phyloP scores from a whole-genome alignment of 2,797 vertebrate species.

The Anolis apletophallus region DNA sequence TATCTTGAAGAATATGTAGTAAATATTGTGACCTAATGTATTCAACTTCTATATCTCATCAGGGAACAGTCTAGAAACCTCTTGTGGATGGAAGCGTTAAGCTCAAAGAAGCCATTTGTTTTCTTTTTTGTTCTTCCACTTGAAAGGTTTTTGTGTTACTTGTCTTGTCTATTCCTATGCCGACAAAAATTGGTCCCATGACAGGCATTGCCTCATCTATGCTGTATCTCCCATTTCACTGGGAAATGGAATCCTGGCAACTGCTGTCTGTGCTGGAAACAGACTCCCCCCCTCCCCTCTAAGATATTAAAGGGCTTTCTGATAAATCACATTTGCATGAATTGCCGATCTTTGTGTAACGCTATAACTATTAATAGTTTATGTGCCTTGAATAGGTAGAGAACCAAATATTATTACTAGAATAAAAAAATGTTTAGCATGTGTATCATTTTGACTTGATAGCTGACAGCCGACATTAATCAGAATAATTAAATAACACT shows the following conservation, averaged over 20 bases:
- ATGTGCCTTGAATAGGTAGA: slow-evolving; percentile 32
- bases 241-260: not conserved
- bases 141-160: not conserved
- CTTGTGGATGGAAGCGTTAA: not conserved
- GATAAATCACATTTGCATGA: slow-evolving; percentile 38
- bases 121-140: not conserved
- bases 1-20: not conserved
- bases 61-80: not conserved
- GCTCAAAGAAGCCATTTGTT: not conserved
- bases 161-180: not conserved
- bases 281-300: slow-evolving; percentile 15
- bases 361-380: slow-evolving; percentile 36
- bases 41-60: not conserved
- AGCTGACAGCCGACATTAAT: slow-evolving; percentile 32
- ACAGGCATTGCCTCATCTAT: not conserved
- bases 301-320: slow-evolving; percentile 26
- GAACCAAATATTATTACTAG: slow-evolving; percentile 31
- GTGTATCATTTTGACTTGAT: slow-evolving; percentile 37
- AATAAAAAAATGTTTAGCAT: slow-evolving; percentile 33
- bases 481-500: slow-evolving; percentile 29
- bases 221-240: not conserved
- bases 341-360: slow-evolving; percentile 13
- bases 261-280: not conserved
- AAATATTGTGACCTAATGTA: not conserved
- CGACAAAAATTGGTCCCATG: not conserved